Evolutionary conservation across 2,888 invertebrate genomes (phyloP), one percentile per base, ranked within the genome.

Genomic region (Zygogramma bicolorata): DNA sequence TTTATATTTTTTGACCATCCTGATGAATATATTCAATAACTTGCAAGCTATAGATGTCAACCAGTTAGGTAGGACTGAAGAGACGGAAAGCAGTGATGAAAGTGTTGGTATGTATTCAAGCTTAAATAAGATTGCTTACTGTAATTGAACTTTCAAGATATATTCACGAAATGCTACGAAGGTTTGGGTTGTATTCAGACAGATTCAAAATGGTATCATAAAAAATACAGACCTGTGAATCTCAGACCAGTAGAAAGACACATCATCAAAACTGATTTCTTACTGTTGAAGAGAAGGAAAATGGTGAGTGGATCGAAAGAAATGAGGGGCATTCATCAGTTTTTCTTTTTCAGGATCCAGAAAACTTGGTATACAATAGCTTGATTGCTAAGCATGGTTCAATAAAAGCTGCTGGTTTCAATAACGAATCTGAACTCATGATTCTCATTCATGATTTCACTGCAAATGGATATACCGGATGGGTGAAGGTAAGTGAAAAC

Each of bases 381-480:
- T 31, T 77, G 27, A 25, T 70, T 38, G 70, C 78, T 15, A 76
- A 71, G 15, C 49, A 58, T 10, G 60, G 65, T 10, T 76, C 83
- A 59, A 49, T 85, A 53, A 79, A 79, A 77, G 73, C 82, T 73
- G 83, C 84, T 68, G 82, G 85, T 65, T 85, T 79, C 79, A 77
- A 78, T 27, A 77, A 76, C 29, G 76, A 81, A 3, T 75, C 76
- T 4, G 77, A 81, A 63, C 75, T 82, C 1, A 83, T 84, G 73
- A 78, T 88, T 29, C 74, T 87, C 29, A 85, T 88, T 46, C 87
- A 88, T 73, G 88, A 88, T 81, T 88, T 88, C 75, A 88, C 87
- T 13, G 85, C 86, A 63, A 86, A 85, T 68, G 88, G 88, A 13
- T 85, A 86, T 66, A 84, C 87, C 0, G 87, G 87, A 20, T 88